These are phyloP conservation scores for Hippocampus barbouri DNA, from an alignment of 2,113 vertebrate genomes.

Conservation along the genomic window DNA sequence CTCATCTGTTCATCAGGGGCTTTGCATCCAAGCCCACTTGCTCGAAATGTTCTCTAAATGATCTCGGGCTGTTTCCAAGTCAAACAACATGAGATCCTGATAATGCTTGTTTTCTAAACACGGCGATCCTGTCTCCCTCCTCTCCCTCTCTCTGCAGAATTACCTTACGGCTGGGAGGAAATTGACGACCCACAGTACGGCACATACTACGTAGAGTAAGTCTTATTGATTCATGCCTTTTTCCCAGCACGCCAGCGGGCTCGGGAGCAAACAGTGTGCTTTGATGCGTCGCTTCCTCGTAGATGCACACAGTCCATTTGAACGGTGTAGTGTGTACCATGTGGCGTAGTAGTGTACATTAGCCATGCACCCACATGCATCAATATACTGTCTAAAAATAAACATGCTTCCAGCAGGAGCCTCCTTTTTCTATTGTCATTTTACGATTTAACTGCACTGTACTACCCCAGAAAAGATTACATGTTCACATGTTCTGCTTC, in stretches of 20 bases:
- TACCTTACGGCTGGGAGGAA: slow-evolving; percentile 98
- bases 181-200: slow-evolving; percentile 98
- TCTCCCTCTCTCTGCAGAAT: slow-evolving; percentile 73
- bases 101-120: slow-evolving; percentile 14
- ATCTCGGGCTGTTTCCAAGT: slow-evolving; percentile 27
- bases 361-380: slow-evolving; percentile 23
- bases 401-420: slow-evolving; percentile 14
- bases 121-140: slow-evolving; percentile 2
- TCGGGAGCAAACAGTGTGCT: neutral
- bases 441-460: neutral
- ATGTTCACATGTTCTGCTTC: neutral
- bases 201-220: slow-evolving; percentile 97
- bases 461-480: neutral
- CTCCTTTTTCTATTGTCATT: neutral
- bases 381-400: slow-evolving; percentile 49
- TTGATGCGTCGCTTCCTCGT: slow-evolving; percentile 1
- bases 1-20: slow-evolving; percentile 38
- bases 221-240: slow-evolving; percentile 40
- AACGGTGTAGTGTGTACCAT: slow-evolving; percentile 16
- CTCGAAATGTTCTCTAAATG: slow-evolving; percentile 27
- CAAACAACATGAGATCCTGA: slow-evolving; percentile 10
- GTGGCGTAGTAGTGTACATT: slow-evolving; percentile 34
- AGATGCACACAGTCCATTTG: slow-evolving; percentile 20
- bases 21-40: slow-evolving; percentile 32
- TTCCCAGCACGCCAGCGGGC: slow-evolving; percentile 11